phyloP scores from a whole-genome alignment of 1,140 invertebrate species.

The Magallana ariakensis region DNA sequence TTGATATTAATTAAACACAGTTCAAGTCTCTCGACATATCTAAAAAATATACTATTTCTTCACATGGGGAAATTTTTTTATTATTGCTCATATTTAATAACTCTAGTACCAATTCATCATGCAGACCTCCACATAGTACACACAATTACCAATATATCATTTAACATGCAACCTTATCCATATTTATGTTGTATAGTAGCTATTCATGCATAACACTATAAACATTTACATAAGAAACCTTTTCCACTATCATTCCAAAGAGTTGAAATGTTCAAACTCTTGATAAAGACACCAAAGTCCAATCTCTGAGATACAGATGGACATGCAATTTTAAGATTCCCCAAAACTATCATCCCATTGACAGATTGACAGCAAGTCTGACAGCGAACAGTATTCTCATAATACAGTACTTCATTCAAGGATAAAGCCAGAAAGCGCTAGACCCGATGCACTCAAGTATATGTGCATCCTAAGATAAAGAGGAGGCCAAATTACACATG shows the following conservation, averaged over 20 bases:
- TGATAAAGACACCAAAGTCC: background rate
- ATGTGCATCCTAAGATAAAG: background rate
- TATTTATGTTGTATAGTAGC: background rate
- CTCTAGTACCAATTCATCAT: background rate
- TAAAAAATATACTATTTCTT: too few species aligned
- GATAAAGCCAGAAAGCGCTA: conserved; percentile 15
- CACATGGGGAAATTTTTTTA: too few species aligned
- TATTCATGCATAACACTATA: background rate
- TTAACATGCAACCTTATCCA: background rate
- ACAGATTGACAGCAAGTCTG: background rate
- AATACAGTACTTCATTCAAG: background rate
- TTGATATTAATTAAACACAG: too few species aligned
- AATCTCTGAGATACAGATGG: background rate
- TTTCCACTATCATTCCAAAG: too few species aligned
- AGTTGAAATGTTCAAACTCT: too few species aligned
- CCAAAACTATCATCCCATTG: background rate
- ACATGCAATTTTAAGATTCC: too few species aligned
- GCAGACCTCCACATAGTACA: too few species aligned
- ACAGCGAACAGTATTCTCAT: background rate
- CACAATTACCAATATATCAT: background rate
- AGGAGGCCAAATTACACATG: background rate
- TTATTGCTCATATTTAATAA: background rate
- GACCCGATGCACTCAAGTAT: background rate
- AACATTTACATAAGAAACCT: too few species aligned
- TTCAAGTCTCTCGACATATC: too few species aligned